A percentile compares a stretch with the other conserved stretches of the same genome.
These are phyloP conservation scores for Apogon hyalosoma DNA, from an alignment of 2,797 vertebrate species.

Conservation along the genomic window DNA sequence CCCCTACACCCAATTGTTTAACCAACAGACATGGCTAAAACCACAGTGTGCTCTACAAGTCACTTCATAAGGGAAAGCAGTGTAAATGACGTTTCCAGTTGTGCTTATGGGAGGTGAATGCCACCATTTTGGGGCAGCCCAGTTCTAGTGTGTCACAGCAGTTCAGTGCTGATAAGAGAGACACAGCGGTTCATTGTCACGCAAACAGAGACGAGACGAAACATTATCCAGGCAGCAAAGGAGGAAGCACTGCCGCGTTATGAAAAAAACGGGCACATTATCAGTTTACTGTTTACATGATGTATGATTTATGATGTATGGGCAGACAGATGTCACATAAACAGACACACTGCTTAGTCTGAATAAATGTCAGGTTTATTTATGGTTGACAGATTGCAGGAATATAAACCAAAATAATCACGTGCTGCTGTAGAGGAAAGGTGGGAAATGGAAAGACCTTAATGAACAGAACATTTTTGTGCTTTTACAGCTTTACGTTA, in stretches of 20 bases:
- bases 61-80: constrained; percentile 36
- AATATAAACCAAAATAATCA: background rate
- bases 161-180: constrained; percentile 62
- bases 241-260: constrained; percentile 30
- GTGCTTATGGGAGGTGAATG: constrained; percentile 57
- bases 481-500: too few species aligned
- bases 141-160: constrained; percentile 54
- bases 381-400: too few species aligned
- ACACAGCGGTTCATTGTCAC: constrained; percentile 53
- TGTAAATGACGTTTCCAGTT: constrained; percentile 52
- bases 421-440: background rate
- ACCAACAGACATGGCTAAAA: constrained; percentile 30
- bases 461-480: too few species aligned
- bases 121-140: constrained; percentile 60
- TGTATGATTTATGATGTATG: constrained; percentile 26
- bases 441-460: background rate
- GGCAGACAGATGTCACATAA: constrained; percentile 7
- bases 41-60: background rate
- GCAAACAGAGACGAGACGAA: constrained; percentile 42
- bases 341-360: constrained; percentile 7
- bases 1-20: constrained; percentile 12
- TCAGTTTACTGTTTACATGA: constrained; percentile 41
- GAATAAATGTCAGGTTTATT: background rate
- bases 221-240: constrained; percentile 50
- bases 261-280: constrained; percentile 45